These are phyloP conservation scores for Candoia aspera DNA, from an alignment of 2,113 vertebrate species.

Conservation along the genomic window DNA sequence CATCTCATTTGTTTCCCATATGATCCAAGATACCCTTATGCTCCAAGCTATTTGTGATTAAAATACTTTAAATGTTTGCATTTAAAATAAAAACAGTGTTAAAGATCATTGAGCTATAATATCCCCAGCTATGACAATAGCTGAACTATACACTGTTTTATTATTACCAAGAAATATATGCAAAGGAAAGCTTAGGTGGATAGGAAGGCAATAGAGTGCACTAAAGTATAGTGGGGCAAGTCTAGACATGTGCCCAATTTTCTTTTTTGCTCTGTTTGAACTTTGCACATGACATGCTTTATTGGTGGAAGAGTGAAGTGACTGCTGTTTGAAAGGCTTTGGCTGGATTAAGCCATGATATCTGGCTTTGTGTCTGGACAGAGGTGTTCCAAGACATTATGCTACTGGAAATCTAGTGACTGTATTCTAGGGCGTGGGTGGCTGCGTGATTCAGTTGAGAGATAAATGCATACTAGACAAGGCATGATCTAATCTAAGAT, in stretches of 20 bases:
- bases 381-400: conserved; percentile 8
- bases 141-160: background rate
- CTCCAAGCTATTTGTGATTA: background rate
- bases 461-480: background rate
- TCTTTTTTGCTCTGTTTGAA: background rate
- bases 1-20: background rate
- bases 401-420: background rate
- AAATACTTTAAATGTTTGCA: background rate
- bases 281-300: conserved; percentile 1
- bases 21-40: background rate
- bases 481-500: background rate
- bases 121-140: background rate
- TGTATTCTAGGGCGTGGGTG: background rate
- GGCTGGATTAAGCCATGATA: conserved; percentile 1
- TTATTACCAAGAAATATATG: background rate
- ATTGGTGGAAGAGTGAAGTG: background rate
- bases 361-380: conserved; percentile 9
- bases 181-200: background rate
- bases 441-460: background rate
- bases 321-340: background rate
- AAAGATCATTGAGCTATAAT: background rate
- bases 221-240: background rate
- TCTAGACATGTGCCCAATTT: background rate
- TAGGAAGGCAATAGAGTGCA: background rate
- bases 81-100: background rate